Evolutionary conservation across 2,888 invertebrate species (phyloP), one percentile per base, ranked within the genome.

Genomic region (Pecten maximus): DNA sequence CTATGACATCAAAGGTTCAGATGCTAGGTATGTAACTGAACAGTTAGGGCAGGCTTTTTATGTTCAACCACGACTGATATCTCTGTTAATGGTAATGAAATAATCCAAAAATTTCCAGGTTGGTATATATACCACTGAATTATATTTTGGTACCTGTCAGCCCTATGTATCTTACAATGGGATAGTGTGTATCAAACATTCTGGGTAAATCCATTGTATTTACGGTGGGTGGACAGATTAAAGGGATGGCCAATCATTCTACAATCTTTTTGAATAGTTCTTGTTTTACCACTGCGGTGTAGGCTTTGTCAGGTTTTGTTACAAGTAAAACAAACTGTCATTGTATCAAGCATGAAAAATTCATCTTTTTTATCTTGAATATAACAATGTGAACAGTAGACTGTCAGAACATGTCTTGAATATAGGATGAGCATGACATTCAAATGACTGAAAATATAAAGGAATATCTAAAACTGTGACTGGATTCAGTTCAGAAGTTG

Each of bases 271-370:
- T 74, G 74, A 74, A 74, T 35, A 12, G 74, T 28, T 74, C 35
- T 35, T 35, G 74, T 74, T 35, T 8, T 28, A 35, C 74, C 28
- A 74, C 35, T 23, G 6, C 35, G 15, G 28, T 35, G 35, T 28
- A 35, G 60, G 16, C 74, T 74, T 74, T 74, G 74, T 74, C 74
- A 35, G 74, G 74, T 74, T 74, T 28, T 74, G 74, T 74, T 74
- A 74, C 74, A 74, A 74, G 74, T 74, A 28, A 35, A 74, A 74
- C 74, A 74, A 74, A 4, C 1, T 23, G n/a, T 28, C 35, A 35
- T 74, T 74, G 74, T 74, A 23, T 28, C 35, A 10, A 74, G 12
- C 28, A 74, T 74, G 19, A 74, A 28, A 74, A 74, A 74, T 74
- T 28, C 74, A 74, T 74, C 74, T 28, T 74, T 74, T 28, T 15